Conservation (phyloP, 2,797 vertebrate genomes). For the Myotis findleyi region DNA sequence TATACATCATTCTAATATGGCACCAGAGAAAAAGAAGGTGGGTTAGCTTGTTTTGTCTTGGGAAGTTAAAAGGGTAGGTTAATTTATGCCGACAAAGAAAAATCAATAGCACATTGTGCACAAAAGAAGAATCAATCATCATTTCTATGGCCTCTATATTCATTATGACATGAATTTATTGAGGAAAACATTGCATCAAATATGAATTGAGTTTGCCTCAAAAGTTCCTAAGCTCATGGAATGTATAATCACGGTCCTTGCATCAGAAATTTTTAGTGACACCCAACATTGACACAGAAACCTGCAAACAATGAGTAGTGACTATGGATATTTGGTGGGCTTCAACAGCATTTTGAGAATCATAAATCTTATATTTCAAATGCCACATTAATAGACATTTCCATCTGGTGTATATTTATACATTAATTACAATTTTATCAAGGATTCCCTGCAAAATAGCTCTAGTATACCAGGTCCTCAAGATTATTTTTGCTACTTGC, state of each 20-base stretch:
- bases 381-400: not conserved
- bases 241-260: not conserved
- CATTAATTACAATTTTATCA: slow-evolving; percentile 15
- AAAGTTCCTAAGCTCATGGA: slow-evolving; percentile 37
- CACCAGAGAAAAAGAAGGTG: not conserved
- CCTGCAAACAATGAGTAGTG: not conserved
- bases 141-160: slow-evolving; percentile 61
- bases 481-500: not conserved
- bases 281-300: not conserved
- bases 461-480: not conserved
- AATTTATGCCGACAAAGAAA: slow-evolving; percentile 65
- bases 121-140: slow-evolving; percentile 71
- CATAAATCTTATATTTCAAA: slow-evolving; percentile 49
- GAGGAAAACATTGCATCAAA: slow-evolving; percentile 58
- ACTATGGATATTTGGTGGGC: not conserved
- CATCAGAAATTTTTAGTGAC: not conserved
- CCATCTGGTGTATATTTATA: not conserved
- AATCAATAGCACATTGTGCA: slow-evolving; percentile 66
- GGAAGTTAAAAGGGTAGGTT: slow-evolving; percentile 60
- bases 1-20: not conserved
- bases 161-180: slow-evolving; percentile 66
- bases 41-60: slow-evolving; percentile 46
- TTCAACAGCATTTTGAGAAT: slow-evolving; percentile 28
- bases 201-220: slow-evolving; percentile 54
- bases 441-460: not conserved